Conservation (phyloP, 1,140 invertebrate species). For the Euglossa dilemma region DNA sequence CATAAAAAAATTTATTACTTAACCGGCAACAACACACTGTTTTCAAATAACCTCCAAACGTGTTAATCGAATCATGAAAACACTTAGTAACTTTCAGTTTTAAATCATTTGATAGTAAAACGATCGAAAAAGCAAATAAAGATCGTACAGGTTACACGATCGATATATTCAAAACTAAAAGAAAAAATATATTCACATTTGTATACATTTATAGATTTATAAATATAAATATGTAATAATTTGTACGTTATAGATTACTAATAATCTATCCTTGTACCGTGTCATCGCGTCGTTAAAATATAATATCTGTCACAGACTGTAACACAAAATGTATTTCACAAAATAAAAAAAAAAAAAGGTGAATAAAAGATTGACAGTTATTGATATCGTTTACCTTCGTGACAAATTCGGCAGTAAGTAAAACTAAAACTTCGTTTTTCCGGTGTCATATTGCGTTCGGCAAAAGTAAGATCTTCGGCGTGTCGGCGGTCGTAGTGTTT, state of each 20-base stretch:
- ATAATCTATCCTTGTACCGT: too few relatives aligned
- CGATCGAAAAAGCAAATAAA: not conserved
- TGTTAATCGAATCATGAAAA: not conserved
- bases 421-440: constrained; percentile 48
- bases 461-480: constrained; percentile 4
- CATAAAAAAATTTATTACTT: not conserved
- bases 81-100: not conserved
- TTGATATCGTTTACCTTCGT: constrained; percentile 65
- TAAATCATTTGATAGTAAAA: not conserved
- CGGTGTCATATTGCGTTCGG: constrained; percentile 52
- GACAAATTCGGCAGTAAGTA: constrained; percentile 69
- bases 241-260: too few relatives aligned
- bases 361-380: not conserved
- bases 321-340: too few relatives aligned
- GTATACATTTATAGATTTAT: too few relatives aligned
- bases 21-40: not conserved
- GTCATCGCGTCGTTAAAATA: too few relatives aligned
- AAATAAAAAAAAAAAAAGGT: too few relatives aligned
- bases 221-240: too few relatives aligned
- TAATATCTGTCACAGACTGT: too few relatives aligned
- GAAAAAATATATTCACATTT: too few relatives aligned
- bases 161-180: not conserved
- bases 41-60: not conserved
- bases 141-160: not conserved
- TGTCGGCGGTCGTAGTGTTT: not conserved